A percentile compares a stretch with the other conserved stretches of the same genome.
Conservation (phyloP, 2,113 vertebrate genomes). For the Tupaia tana region DNA sequence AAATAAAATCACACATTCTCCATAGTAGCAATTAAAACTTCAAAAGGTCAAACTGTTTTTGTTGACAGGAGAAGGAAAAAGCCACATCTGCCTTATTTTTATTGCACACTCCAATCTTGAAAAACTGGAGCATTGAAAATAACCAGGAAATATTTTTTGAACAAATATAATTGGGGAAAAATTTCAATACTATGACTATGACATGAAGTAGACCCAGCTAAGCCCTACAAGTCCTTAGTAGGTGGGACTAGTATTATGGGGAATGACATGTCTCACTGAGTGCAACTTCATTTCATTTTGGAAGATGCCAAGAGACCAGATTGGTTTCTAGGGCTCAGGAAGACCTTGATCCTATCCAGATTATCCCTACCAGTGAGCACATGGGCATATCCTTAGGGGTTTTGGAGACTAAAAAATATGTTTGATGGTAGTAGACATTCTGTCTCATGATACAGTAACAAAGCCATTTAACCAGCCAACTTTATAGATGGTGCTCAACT, state of each 20-base stretch:
- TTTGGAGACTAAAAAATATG: background rate
- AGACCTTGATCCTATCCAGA: conserved; percentile 52
- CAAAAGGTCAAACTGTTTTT: background rate
- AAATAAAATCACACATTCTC: background rate
- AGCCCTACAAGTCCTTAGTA: background rate
- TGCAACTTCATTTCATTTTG: background rate
- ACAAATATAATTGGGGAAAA: background rate
- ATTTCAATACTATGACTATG: background rate
- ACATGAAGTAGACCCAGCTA: background rate
- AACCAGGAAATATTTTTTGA: background rate
- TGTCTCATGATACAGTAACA: conserved; percentile 32
- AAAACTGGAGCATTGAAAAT: background rate
- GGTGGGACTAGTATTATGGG: background rate
- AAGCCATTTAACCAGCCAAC: background rate
- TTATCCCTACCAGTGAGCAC: background rate
- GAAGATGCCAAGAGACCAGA: conserved; percentile 47
- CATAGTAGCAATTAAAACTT: background rate
- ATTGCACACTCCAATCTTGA: background rate
- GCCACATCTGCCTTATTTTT: background rate
- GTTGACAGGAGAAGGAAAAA: background rate
- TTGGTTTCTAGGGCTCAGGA: conserved; percentile 29
- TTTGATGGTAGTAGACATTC: conserved; percentile 41
- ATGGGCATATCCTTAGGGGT: conserved; percentile 15
- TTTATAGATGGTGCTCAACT: background rate
- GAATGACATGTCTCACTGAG: background rate